Conservation (phyloP, 1,140 invertebrate species). For the Drosophila dunni region DNA sequence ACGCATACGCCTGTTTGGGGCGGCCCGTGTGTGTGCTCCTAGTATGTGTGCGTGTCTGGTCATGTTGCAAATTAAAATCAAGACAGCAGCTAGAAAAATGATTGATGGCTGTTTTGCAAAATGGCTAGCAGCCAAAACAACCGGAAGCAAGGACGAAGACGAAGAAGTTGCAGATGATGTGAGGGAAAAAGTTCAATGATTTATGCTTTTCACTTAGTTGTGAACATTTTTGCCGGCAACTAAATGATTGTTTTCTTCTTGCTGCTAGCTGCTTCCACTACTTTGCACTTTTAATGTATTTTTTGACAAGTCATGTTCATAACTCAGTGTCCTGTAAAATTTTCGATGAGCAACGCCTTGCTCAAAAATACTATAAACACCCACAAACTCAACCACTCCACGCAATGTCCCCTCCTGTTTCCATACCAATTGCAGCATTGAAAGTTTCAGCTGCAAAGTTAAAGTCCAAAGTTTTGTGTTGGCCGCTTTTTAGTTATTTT, state of each 20-base stretch:
- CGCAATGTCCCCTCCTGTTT: background rate
- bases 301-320: constrained; percentile 83
- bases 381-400: background rate
- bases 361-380: constrained; percentile 16
- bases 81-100: constrained; percentile 73
- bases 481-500: constrained; percentile 64
- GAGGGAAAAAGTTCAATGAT: constrained; percentile 73
- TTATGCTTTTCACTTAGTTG: constrained; percentile 67
- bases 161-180: background rate
- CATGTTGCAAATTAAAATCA: constrained; percentile 80
- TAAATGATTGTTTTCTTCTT: constrained; percentile 78
- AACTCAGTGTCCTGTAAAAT: constrained; percentile 80
- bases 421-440: constrained; percentile 6
- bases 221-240: constrained; percentile 63
- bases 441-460: constrained; percentile 66
- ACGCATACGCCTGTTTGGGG: constrained; percentile 17
- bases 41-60: constrained; percentile 20
- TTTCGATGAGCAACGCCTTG: constrained; percentile 38
- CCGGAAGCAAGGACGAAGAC: background rate
- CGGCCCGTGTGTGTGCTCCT: constrained; percentile 38
- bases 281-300: constrained; percentile 81
- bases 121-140: constrained; percentile 26
- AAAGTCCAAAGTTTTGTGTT: constrained; percentile 76
- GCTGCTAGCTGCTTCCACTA: constrained; percentile 53
- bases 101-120: constrained; percentile 69